phyloP scores from a whole-genome alignment of 1,140 invertebrate species.

The Heliothis virescens region DNA sequence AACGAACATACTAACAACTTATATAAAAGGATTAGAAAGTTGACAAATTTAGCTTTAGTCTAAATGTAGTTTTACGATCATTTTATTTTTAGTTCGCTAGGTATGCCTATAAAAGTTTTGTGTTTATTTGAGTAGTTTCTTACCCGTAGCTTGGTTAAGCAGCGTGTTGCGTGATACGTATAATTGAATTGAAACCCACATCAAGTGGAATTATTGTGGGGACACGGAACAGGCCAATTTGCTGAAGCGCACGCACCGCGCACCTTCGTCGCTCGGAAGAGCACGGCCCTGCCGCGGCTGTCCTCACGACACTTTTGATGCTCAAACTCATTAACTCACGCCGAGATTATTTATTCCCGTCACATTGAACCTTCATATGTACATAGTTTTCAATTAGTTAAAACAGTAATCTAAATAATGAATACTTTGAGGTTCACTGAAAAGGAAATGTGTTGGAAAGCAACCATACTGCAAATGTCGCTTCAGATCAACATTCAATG shows the following conservation, averaged over 20 bases:
- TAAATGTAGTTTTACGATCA: constrained; percentile 18
- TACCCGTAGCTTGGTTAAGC: constrained; percentile 53
- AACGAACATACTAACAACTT: background rate
- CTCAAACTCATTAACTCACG: constrained; percentile 5
- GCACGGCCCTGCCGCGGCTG: background rate
- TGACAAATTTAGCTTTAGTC: background rate
- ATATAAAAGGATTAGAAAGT: background rate
- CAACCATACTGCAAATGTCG: no score
- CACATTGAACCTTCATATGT: background rate
- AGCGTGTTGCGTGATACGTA: constrained; percentile 61
- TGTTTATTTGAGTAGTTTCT: constrained; percentile 41
- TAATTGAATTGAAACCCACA: constrained; percentile 68
- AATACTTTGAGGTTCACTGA: no score
- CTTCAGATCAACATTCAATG: no score
- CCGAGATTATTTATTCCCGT: background rate
- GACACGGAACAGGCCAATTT: constrained; percentile 64
- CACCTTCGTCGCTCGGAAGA: background rate
- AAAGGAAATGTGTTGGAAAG: no score
- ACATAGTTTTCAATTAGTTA: no score
- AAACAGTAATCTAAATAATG: no score
- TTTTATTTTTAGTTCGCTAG: constrained; percentile 14
- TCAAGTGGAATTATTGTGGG: constrained; percentile 65
- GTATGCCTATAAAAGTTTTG: constrained; percentile 31
- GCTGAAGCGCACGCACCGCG: constrained; percentile 49
- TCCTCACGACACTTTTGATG: constrained; percentile 22